A percentile compares a stretch with the other conserved stretches of the same genome.
Conservation (phyloP, 2,113 vertebrate genomes). For the Rhinopomastus cyanomelas region DNA sequence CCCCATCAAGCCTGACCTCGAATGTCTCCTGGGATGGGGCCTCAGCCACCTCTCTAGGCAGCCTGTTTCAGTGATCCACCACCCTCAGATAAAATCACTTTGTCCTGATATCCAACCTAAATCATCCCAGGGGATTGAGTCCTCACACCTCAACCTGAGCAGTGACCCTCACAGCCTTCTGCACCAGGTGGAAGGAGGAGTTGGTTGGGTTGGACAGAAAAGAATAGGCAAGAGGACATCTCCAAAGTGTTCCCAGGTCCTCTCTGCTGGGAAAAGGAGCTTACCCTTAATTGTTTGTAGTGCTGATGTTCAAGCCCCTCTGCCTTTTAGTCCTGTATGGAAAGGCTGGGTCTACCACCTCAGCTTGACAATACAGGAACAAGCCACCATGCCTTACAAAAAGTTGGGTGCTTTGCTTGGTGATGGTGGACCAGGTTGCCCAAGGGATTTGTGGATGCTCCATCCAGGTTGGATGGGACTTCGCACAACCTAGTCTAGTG, state of each 20-base stretch:
- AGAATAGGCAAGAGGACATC: background rate
- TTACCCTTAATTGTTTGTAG: background rate
- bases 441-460: too few relatives aligned
- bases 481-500: too few relatives aligned
- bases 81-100: too few relatives aligned
- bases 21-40: too few relatives aligned
- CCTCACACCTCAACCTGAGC: background rate
- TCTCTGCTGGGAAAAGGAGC: background rate
- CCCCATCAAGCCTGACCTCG: too few relatives aligned
- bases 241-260: background rate
- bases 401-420: background rate
- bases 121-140: fast-evolving
- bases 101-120: too few relatives aligned
- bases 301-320: background rate
- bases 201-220: background rate
- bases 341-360: too few relatives aligned
- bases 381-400: fast-evolving
- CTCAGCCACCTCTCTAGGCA: too few relatives aligned
- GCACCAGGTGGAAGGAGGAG: too few relatives aligned
- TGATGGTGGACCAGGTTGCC: too few relatives aligned
- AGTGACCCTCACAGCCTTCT: fast-evolving
- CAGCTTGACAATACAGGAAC: background rate
- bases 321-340: fast-evolving
- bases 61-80: too few relatives aligned
- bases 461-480: too few relatives aligned